Conservation (phyloP, 35 echinoderm and acorn worm genomes). For the Stichopus chloronotus region DNA sequence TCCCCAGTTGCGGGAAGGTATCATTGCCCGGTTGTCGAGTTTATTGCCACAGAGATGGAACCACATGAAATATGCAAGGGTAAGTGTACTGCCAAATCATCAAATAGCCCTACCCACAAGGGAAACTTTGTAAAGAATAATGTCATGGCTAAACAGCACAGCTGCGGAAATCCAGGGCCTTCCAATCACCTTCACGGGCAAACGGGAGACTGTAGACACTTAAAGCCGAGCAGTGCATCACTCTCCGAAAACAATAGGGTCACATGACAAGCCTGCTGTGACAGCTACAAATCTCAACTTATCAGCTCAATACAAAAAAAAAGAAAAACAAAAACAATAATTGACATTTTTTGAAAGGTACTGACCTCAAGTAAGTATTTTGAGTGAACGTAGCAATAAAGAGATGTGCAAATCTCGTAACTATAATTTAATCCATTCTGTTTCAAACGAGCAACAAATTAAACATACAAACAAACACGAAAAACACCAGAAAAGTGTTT, state of each 20-base stretch:
- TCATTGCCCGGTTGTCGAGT: slow-evolving; percentile 57
- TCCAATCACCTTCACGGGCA: slow-evolving; percentile 55
- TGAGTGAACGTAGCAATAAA: slow-evolving; percentile 57
- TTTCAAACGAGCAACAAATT: not conserved
- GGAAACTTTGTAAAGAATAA: slow-evolving; percentile 65
- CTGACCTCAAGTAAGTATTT: slow-evolving; percentile 44
- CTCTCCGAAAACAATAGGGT: slow-evolving; percentile 63
- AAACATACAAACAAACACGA: not conserved
- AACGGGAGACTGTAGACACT: slow-evolving; percentile 51
- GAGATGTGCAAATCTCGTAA: slow-evolving; percentile 63
- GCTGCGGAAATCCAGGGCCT: slow-evolving; percentile 62
- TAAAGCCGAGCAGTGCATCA: slow-evolving; percentile 58
- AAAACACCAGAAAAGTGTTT: slow-evolving; percentile 5
- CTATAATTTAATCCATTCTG: slow-evolving; percentile 54
- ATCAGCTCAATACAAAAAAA: slow-evolving; percentile 53
- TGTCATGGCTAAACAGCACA: slow-evolving; percentile 53
- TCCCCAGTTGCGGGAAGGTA: slow-evolving; percentile 60
- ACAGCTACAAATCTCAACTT: slow-evolving; percentile 35
- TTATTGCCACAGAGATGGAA: slow-evolving; percentile 61
- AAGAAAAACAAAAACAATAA: slow-evolving; percentile 1
- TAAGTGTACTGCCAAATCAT: slow-evolving; percentile 63
- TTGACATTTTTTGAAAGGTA: slow-evolving; percentile 39
- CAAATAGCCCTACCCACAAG: slow-evolving; percentile 59
- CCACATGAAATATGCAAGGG: slow-evolving; percentile 62
- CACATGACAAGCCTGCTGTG: slow-evolving; percentile 48